phyloP scores from a whole-genome alignment of 2,888 invertebrate genomes.

The Elmis aenea region DNA sequence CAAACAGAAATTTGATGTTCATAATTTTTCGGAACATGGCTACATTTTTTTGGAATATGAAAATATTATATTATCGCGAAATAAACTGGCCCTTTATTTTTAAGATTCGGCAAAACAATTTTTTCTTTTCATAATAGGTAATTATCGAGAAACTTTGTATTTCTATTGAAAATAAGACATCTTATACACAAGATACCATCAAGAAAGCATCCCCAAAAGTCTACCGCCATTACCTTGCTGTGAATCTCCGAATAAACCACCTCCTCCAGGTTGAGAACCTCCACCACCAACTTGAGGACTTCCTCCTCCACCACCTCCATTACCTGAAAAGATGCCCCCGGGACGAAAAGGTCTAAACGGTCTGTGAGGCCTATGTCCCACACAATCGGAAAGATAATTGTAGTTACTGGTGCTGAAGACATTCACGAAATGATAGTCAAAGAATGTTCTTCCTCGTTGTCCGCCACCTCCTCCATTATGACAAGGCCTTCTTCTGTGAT shows the following conservation, averaged over 20 bases:
- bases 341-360: conserved; percentile 4
- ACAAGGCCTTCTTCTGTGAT: conserved; percentile 1
- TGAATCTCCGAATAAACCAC: background rate
- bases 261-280: conserved; percentile 1
- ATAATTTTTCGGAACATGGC: too few relatives aligned
- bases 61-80: too few relatives aligned
- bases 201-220: background rate
- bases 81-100: too few relatives aligned
- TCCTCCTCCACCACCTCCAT: conserved; percentile 1
- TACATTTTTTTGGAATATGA: too few relatives aligned
- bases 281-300: background rate
- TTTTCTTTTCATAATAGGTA: too few relatives aligned
- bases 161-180: too few relatives aligned
- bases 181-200: background rate
- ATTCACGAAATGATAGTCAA: conserved; percentile 19
- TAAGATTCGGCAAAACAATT: too few relatives aligned
- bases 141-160: too few relatives aligned
- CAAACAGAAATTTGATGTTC: too few relatives aligned
- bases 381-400: conserved; percentile 8
- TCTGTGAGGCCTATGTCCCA: conserved; percentile 6
- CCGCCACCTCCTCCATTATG: conserved; percentile 5
- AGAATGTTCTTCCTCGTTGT: conserved; percentile 17
- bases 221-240: background rate
- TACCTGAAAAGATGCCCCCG: conserved; percentile 2
- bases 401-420: conserved; percentile 20